phyloP scores from a whole-genome alignment of 2,888 invertebrate species.

The Nebria brevicollis region DNA sequence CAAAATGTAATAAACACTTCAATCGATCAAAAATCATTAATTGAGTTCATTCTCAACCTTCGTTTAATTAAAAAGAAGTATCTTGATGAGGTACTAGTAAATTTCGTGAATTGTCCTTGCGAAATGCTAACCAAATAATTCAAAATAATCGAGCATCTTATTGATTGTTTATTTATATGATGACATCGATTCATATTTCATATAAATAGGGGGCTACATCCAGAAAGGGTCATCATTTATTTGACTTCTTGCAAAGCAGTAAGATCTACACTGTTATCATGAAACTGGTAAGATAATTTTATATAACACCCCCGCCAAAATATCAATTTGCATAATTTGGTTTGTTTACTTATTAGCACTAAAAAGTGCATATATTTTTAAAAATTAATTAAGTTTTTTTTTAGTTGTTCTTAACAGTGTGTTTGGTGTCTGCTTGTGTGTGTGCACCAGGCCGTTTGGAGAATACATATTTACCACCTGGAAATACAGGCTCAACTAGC shows the following conservation, averaged over 20 bases:
- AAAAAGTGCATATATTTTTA: no score
- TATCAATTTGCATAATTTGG: neutral
- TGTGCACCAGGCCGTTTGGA: conserved; percentile 41
- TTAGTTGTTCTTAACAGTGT: conserved; percentile 35
- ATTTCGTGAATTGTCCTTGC: conserved; percentile 7
- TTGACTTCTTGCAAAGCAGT: neutral
- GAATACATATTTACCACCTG: conserved; percentile 47
- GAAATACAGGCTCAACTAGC: conserved; percentile 63
- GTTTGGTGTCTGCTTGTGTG: conserved; percentile 22
- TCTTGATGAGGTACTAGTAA: neutral
- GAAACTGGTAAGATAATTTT: neutral
- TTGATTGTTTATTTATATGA: neutral
- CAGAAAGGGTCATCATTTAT: neutral
- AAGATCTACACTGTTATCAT: neutral
- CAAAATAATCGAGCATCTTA: conserved; percentile 10
- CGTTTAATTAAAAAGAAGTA: neutral
- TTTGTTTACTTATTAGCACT: no score
- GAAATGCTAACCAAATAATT: neutral
- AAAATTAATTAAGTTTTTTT: neutral
- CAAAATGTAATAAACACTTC: neutral
- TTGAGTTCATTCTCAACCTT: conserved; percentile 6
- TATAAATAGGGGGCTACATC: neutral
- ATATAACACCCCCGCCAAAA: no score
- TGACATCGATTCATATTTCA: neutral
- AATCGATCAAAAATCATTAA: conserved; percentile 2